These are phyloP conservation scores for Catharus fuscescens DNA, from an alignment of 2,113 vertebrate species.

Conservation along the genomic window DNA sequence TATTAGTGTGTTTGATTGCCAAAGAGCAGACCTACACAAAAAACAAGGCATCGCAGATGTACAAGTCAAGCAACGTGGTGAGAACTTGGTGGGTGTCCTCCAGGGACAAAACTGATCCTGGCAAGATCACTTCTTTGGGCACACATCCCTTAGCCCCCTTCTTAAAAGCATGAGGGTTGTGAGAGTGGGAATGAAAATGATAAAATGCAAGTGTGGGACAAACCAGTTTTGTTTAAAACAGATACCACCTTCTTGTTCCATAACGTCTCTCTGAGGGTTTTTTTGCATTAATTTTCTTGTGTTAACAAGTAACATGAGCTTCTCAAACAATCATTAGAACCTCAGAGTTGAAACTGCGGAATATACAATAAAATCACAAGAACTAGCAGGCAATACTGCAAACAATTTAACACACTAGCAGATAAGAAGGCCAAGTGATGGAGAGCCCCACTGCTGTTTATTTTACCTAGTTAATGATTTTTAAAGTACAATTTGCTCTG, in stretches of 20 bases:
- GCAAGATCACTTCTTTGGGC: background rate
- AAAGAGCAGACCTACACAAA: background rate
- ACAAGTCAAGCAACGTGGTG: rapidly evolving
- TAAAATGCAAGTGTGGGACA: background rate
- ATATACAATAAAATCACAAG: background rate
- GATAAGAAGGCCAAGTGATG: background rate
- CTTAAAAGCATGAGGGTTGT: background rate
- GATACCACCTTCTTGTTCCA: background rate
- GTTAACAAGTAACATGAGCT: background rate
- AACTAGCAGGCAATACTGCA: background rate
- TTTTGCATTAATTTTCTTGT: background rate
- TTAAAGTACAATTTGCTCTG: background rate
- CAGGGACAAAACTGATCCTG: background rate
- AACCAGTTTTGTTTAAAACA: slow-evolving; percentile 4
- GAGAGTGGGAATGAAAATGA: background rate
- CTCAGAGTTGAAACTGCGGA: background rate
- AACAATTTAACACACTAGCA: background rate
- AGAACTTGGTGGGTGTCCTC: background rate
- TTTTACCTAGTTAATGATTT: background rate
- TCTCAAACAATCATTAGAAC: background rate
- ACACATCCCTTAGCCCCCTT: background rate
- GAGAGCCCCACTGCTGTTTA: background rate
- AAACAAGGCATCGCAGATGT: background rate
- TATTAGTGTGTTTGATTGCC: background rate
- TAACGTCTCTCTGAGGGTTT: background rate